Percentiles rank a stretch among this genome's conserved stretches.
Conservation (phyloP, 2,888 invertebrate genomes). For the Xylota sylvarum region DNA sequence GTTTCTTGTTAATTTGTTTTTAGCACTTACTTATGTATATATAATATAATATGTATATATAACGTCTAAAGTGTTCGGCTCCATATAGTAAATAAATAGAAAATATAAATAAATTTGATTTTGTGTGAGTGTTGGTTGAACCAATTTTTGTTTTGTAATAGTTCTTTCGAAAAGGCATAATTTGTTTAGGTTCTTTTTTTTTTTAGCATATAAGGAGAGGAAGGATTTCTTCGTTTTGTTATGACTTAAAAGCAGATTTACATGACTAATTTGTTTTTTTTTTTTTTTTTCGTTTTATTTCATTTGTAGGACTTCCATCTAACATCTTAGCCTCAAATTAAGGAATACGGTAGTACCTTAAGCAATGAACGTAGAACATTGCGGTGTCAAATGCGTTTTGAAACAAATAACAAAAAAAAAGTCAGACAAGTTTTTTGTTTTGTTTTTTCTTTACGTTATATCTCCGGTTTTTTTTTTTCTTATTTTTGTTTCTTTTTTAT, state of each 20-base stretch:
- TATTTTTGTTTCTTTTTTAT: constrained; percentile 43
- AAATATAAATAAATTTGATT: constrained; percentile 49
- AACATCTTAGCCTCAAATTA: constrained; percentile 57
- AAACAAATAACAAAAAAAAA: constrained; percentile 50
- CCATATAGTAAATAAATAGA: constrained; percentile 53
- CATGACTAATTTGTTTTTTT: constrained; percentile 17
- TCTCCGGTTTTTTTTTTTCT: constrained; percentile 34
- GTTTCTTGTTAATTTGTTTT: constrained; percentile 7
- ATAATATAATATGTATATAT: constrained; percentile 46
- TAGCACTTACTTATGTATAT: constrained; percentile 20
- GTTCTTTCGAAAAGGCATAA: constrained; percentile 46
- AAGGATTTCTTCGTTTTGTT: not conserved
- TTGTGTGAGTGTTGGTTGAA: constrained; percentile 32
- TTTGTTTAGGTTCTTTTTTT: not conserved
- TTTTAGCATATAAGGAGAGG: constrained; percentile 24
- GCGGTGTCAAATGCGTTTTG: constrained; percentile 53
- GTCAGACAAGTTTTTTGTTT: constrained; percentile 31
- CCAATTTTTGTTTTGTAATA: constrained; percentile 16
- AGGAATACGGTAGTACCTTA: constrained; percentile 42
- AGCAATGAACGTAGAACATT: constrained; percentile 41
- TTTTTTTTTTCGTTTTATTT: constrained; percentile 1
- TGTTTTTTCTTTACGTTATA: constrained; percentile 43
- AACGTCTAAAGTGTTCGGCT: constrained; percentile 2
- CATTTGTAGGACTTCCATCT: constrained; percentile 20
- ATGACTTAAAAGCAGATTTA: constrained; percentile 2